Evolutionary conservation across 2,797 vertebrate genomes (phyloP), one percentile per base, ranked within the genome.

Genomic region (Ptychobarbus kaznakovi): DNA sequence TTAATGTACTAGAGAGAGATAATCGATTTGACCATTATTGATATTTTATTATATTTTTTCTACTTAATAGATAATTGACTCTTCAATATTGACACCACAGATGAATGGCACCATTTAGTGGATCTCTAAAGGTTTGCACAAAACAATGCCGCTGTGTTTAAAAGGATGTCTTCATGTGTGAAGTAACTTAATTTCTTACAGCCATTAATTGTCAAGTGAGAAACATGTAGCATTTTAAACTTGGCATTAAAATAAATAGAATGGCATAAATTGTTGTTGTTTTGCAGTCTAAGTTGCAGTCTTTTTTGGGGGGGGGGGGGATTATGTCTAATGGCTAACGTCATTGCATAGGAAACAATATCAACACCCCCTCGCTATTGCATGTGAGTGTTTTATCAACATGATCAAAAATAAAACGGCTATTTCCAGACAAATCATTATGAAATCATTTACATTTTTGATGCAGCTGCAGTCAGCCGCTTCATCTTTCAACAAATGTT

Each of bases 51-150:
- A 76, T 38, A 38, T 11, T 1, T 76, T 75, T 53, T 76, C 74
- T 68, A 38, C 16, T 68, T 9, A 68, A 68, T 40, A 22, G 35
- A 66, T 35, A 20, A 40, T 40, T 40, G 35, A 69, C 22, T 11
- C 3, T 22, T 56, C 51, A 20, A n/a, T 35, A 53, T 38, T 38
- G 46, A 46, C 8, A 32, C 3, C 44, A 28, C 28, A 0, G n/a
- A 73, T 74, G 20, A 74, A 74, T 49, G 4, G 3, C 42, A 73
- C 16, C 1, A 11, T 51, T 35, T 12, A 6, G 28, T 53, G 46
- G 28, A 68, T 68, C 72, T 74, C 4, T 51, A 74, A 75, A 75
- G 73, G 20, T 75, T 53, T 74, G 6, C 15, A 18, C 44, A 15
- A 16, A 49, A 22, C 11, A 53, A 38, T 35, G 11, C 18, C 16